These are phyloP conservation scores for Sula dactylatra DNA, from an alignment of 2,113 vertebrate genomes.

Conservation along the genomic window DNA sequence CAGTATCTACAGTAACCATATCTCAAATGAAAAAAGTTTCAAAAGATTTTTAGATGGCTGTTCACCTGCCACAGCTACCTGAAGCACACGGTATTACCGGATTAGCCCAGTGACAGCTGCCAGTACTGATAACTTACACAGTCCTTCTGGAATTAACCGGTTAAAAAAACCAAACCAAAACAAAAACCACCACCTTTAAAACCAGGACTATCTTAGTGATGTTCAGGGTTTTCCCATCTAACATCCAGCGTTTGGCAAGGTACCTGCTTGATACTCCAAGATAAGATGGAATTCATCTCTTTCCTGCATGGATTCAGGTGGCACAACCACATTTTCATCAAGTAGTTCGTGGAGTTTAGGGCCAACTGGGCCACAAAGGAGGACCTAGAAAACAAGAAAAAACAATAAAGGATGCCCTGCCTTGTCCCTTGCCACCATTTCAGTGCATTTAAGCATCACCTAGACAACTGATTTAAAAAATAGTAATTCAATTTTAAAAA, in stretches of 20 bases:
- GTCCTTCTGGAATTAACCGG: neutral
- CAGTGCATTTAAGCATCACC: neutral
- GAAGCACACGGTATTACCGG: neutral
- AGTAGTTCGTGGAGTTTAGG: slow-evolving; percentile 95
- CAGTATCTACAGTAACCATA: neutral
- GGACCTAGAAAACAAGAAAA: slow-evolving; percentile 76
- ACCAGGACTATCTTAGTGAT: neutral
- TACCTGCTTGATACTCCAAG: slow-evolving; percentile 95
- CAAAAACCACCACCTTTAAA: neutral
- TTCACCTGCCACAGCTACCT: neutral
- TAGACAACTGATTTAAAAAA: neutral
- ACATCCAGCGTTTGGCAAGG: neutral
- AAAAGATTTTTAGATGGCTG: neutral
- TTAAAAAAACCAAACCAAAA: neutral
- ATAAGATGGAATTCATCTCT: slow-evolving; percentile 95
- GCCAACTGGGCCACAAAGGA: slow-evolving; percentile 93
- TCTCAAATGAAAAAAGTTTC: neutral
- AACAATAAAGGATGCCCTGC: neutral
- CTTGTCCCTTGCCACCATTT: neutral
- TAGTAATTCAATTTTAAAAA: neutral
- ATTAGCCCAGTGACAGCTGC: neutral
- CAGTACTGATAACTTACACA: neutral
- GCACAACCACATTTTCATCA: slow-evolving; percentile 90
- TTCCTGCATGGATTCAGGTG: slow-evolving; percentile 90
- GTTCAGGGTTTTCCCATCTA: neutral